These are phyloP conservation scores for Hofmannophila pseudospretella DNA, from an alignment of 2,888 invertebrate species.

Conservation along the genomic window DNA sequence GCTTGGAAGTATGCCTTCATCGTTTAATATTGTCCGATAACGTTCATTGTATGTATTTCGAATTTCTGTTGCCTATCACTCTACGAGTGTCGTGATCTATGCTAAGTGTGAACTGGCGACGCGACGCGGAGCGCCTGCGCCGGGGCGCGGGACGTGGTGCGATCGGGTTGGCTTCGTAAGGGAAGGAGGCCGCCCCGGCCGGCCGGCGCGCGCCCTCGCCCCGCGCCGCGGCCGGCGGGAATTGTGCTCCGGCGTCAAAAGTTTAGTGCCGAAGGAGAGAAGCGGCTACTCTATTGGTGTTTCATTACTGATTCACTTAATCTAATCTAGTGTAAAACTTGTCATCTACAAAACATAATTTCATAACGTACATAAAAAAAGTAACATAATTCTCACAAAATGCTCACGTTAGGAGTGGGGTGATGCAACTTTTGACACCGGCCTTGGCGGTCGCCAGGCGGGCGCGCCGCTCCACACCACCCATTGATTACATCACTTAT, in stretches of 20 bases:
- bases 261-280: slow-evolving; percentile 71
- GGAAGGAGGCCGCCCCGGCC: slow-evolving; percentile 23
- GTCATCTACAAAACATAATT: slow-evolving; percentile 69
- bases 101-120: slow-evolving; percentile 52
- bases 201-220: slow-evolving; percentile 21
- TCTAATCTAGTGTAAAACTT: slow-evolving; percentile 76
- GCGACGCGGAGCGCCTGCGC: slow-evolving; percentile 23
- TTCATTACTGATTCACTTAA: slow-evolving; percentile 75
- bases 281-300: slow-evolving; percentile 79
- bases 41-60: slow-evolving; percentile 58
- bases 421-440: slow-evolving; percentile 61
- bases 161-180: slow-evolving; percentile 25
- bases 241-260: slow-evolving; percentile 67
- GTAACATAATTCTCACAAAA: slow-evolving; percentile 75
- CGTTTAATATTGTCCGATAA: slow-evolving; percentile 75
- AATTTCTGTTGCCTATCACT: slow-evolving; percentile 66
- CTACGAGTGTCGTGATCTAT: slow-evolving; percentile 74
- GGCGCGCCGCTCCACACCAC: slow-evolving; percentile 26
- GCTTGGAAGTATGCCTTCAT: slow-evolving; percentile 74
- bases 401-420: slow-evolving; percentile 72
- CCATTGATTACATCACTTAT: slow-evolving; percentile 62
- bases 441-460: slow-evolving; percentile 20
- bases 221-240: slow-evolving; percentile 19
- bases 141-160: slow-evolving; percentile 24
- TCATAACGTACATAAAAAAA: slow-evolving; percentile 68